Evolutionary conservation across 2,888 invertebrate species (phyloP), one percentile per base, ranked within the genome.

Genomic region (Diaperis boleti): DNA sequence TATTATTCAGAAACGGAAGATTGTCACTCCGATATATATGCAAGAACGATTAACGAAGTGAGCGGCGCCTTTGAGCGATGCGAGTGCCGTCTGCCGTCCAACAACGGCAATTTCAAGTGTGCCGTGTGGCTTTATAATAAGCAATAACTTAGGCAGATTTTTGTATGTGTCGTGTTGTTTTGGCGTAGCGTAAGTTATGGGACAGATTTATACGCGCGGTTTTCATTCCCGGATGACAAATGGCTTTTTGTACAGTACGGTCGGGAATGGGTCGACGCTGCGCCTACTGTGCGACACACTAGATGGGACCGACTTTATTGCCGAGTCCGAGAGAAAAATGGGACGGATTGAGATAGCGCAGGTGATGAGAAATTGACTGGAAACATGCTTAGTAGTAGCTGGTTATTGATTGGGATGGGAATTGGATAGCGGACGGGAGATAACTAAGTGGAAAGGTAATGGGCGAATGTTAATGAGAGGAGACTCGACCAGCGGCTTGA

Each of bases 121-220:
- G 70, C 73, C 69, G 69, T 71, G 71, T 68, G 73, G 69, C 69
- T 71, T 66, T 70, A 77, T 79, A 79, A 79, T 78, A 77, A 78
- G 79, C 78, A 75, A 79, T 79, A 79, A 79, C 74, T 79, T 79
- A 78, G 72, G 71, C 60, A 70, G 74, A 79, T 78, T 78, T 79
- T 79, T 78, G 75, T 74, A 74, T 71, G 73, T 76, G 78, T 78
- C 79, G 76, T 76, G 78, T 79, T 79, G 79, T 79, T 79, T 79
- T 79, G 79, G 78, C 78, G 76, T 77, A 66, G 65, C 60, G 76
- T 79, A 79, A 79, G 73, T 78, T 79, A 79, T 79, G 78, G 72
- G 77, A 78, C 79, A 78, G 77, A 78, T 79, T 79, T 78, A 79
- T 79, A 74, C 72, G 75, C 71, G 73, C 70, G 74, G 72, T 74